Conservation (phyloP, 2,113 vertebrate genomes). For the Scomber japonicus region DNA sequence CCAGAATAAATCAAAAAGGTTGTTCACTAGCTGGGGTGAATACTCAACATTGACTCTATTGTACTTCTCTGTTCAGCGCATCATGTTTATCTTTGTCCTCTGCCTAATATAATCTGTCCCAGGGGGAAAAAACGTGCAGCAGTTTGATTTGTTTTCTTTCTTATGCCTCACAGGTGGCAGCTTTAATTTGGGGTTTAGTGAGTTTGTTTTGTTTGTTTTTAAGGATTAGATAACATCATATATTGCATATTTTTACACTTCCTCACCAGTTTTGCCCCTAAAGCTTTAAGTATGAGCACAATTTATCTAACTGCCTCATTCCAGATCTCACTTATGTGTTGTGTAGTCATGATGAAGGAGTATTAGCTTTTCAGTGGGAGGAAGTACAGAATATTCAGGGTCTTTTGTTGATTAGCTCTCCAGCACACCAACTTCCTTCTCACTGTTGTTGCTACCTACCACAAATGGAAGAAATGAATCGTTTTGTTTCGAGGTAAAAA, state of each 20-base stretch:
- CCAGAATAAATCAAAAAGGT: constrained; percentile 12
- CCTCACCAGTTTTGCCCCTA: not conserved
- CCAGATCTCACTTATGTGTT: constrained; percentile 10
- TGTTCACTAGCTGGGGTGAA: constrained; percentile 4
- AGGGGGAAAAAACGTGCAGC: constrained; percentile 33
- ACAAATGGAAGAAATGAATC: not conserved
- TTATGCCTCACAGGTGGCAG: constrained; percentile 32
- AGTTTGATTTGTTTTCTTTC: constrained; percentile 40
- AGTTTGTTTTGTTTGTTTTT: constrained; percentile 42
- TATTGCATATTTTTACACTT: constrained; percentile 29
- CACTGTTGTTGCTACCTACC: not conserved
- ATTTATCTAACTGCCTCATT: constrained; percentile 50
- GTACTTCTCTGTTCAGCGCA: constrained; percentile 34
- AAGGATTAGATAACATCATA: constrained; percentile 41
- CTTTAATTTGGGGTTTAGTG: constrained; percentile 37
- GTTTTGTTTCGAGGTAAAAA: constrained; percentile 18
- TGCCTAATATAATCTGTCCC: constrained; percentile 50
- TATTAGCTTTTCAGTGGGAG: constrained; percentile 64
- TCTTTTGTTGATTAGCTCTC: constrained; percentile 36
- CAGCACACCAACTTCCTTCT: not conserved
- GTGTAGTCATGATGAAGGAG: constrained; percentile 52
- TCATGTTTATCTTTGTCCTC: constrained; percentile 49
- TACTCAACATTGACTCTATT: constrained; percentile 19
- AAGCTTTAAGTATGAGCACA: constrained; percentile 30
- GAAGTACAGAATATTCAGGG: constrained; percentile 54